Base-by-base conservation (phyloP, 2,888 invertebrate species). In the Schrankia costaestrigalis region DNA sequence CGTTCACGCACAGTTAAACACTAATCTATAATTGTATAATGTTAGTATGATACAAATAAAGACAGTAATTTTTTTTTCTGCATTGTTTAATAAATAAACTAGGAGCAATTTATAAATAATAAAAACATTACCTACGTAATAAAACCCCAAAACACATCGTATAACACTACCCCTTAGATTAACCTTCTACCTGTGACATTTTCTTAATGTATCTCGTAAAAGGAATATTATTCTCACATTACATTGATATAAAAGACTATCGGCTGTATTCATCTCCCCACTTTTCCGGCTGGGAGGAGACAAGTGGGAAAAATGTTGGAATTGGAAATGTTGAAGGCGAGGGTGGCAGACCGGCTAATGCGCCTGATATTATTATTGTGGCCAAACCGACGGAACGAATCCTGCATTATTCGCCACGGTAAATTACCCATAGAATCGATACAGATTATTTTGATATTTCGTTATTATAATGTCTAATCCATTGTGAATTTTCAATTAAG, bases 301-400 rank as follows among this genome's bases (percentile, higher is more conserved):
- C 48, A 56, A 49, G 48, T 41, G 50, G 50, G 60, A 55, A 61
- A 64, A 67, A 63, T 54, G 53, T 56, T 30, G 26, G 21, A 35
- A 35, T 26, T 26, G 26, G 33, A 30, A 39, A 26, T 55, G 48
- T 52, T 51, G 63, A 63, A 62, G 60, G 51, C 59, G 69, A 59
- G 79, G 79, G 77, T 64, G 73, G 64, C 56, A 67, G 65, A 55
- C 60, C 72, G 73, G 50, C 57, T 79, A 76, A 81, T 77, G 71
- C 63, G 62, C 59, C 56, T 63, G 59, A 71, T 73, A 66, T 69
- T 78, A 74, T 78, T 73, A 74, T 71, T 67, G 71, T 63, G 65
- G 65, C 61, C 61, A 68, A 78, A 78, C 71, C 56, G 71, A 64
- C 65, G 71, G 69, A 70, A 73, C 61, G 62, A 72, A 73, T 74